Evolutionary conservation across 2,888 invertebrate species (phyloP), one percentile per base, ranked within the genome.

Genomic region (Cantharis rustica): DNA sequence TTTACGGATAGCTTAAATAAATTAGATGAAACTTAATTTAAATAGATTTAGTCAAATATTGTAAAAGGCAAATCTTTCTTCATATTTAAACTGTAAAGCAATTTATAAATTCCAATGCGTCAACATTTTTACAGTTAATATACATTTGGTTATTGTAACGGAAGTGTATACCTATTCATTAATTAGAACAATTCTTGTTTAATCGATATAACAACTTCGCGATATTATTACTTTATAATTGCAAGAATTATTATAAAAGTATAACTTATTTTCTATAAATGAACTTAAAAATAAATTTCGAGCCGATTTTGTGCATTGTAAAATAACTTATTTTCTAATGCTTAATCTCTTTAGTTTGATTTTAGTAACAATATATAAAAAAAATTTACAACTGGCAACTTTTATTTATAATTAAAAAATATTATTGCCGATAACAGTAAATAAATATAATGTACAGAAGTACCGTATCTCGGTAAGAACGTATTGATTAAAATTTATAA

Each of bases 341-440:
- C 5, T 13, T 31, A 47, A 47, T n/a, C n/a, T 47, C 47, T 47
- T 47, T 47, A 9, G 47, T 47, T 47, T 47, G n/a, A n/a, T 47
- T 5, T 10, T 27, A 11, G 10, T 10, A 10, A 2, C 10, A 27
- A 10, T 10, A 10, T 27, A 27, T 27, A 27, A 27, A 47, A 47
- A 7, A 4, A 47, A n/a, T 47, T 47, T n/a, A n/a, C 47, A 47
- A 47, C 5, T 47, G n/a, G n/a, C n/a, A 47, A n/a, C 5, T 47
- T n/a, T 1, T 7, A 47, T n/a, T n/a, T n/a, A n/a, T n/a, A 47
- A n/a, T 47, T n/a, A n/a, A 47, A 47, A 47, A 47, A 47, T 47
- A n/a, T n/a, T 47, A 47, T 47, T 47, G 47, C 1, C 61, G 62
- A 76, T 76, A 76, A 72, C 76, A 70, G 76, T 76, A 76, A 70